Conservation (phyloP, 2,888 invertebrate species). For the Pristionchus exspectatus region DNA sequence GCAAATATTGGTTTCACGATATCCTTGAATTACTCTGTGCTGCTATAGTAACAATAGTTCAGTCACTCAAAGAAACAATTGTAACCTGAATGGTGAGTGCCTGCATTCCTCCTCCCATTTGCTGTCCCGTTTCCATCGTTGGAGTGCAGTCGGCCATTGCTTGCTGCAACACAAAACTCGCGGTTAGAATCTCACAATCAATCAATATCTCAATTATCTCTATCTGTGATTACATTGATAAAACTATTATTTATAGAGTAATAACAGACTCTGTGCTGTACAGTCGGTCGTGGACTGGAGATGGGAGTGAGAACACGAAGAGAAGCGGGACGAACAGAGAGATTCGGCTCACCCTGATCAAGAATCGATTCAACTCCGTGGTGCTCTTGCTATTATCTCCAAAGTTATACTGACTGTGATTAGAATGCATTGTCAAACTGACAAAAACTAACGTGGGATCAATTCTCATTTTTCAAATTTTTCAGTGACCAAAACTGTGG, state of each 20-base stretch:
- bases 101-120: slow-evolving; percentile 38
- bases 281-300: slow-evolving; percentile 10
- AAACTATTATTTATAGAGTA: background rate
- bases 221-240: background rate
- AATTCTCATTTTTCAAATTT: no score
- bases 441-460: no score
- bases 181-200: background rate
- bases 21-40: background rate
- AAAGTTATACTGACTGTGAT: no score
- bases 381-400: no score
- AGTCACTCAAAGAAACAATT: background rate
- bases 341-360: background rate
- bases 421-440: no score
- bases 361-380: background rate
- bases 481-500: no score
- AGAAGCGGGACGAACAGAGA: background rate
- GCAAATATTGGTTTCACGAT: background rate
- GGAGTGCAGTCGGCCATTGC: slow-evolving; percentile 28
- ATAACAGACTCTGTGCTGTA: background rate
- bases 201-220: background rate
- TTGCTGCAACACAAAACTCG: background rate
- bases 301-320: slow-evolving; percentile 6
- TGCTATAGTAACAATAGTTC: background rate
- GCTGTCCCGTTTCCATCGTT: background rate
- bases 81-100: slow-evolving; percentile 36